These are phyloP conservation scores for Ceyx melanurus DNA, from an alignment of 2,113 vertebrate species.

Conservation along the genomic window DNA sequence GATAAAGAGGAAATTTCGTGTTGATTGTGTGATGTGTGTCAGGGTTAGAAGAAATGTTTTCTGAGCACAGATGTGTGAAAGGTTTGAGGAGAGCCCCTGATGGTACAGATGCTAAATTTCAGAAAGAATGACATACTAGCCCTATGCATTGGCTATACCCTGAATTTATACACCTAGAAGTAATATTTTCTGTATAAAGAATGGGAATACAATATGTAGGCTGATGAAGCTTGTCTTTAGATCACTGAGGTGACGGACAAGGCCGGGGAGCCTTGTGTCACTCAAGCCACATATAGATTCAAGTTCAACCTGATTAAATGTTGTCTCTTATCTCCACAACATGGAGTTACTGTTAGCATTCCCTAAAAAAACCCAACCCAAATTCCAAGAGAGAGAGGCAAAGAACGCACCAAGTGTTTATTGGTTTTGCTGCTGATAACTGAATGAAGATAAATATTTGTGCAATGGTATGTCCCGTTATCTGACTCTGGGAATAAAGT, in stretches of 20 bases:
- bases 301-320: background rate
- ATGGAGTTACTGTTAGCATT: background rate
- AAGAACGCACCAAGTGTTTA: background rate
- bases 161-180: background rate
- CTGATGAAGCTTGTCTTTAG: background rate
- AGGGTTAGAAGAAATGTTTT: background rate
- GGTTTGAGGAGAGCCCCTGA: background rate
- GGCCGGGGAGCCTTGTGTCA: background rate
- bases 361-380: background rate
- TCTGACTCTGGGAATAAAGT: background rate
- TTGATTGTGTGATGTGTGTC: background rate
- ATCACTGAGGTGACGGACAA: background rate
- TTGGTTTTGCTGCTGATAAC: background rate
- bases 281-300: background rate
- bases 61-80: background rate
- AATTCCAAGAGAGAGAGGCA: background rate
- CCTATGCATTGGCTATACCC: background rate
- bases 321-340: background rate
- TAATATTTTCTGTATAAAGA: background rate
- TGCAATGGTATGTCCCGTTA: background rate
- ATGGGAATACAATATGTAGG: background rate
- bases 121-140: background rate
- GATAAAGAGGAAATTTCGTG: background rate
- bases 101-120: background rate
- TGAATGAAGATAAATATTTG: background rate